Conservation (phyloP, 2,797 vertebrate genomes). For the Xiphophorus birchmanni region DNA sequence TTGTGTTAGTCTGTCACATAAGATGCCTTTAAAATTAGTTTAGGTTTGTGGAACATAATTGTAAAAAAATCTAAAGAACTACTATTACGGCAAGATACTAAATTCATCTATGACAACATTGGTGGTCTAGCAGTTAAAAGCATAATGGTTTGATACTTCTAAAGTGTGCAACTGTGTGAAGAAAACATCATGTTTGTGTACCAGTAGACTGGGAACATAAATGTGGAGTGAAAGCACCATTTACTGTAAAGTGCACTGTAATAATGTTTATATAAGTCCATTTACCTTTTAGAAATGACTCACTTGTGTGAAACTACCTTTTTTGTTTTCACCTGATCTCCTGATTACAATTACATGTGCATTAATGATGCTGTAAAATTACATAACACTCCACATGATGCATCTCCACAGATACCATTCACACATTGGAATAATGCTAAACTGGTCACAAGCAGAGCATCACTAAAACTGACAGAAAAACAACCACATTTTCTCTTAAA, state of each 20-base stretch:
- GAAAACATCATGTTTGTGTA: neutral
- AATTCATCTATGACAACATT: neutral
- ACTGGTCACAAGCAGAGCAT: slow-evolving; percentile 49
- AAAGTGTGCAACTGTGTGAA: neutral
- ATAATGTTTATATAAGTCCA: neutral
- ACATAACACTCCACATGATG: slow-evolving; percentile 29
- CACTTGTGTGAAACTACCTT: slow-evolving; percentile 30
- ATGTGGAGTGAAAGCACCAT: neutral
- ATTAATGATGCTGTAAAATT: slow-evolving; percentile 24
- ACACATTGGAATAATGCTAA: slow-evolving; percentile 22
- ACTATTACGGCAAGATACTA: neutral
- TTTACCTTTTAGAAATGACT: slow-evolving; percentile 27
- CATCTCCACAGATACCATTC: slow-evolving; percentile 31
- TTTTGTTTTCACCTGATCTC: slow-evolving; percentile 6
- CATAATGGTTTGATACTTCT: neutral
- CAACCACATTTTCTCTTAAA: slow-evolving; percentile 50
- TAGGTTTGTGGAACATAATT: neutral
- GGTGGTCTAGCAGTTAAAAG: neutral
- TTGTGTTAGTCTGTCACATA: neutral
- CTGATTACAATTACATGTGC: neutral
- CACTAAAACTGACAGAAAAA: slow-evolving; percentile 32
- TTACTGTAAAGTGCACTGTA: neutral
- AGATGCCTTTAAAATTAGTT: neutral
- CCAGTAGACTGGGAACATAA: neutral
- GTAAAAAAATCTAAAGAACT: neutral